Percentiles rank a stretch among this genome's conserved stretches.
phyloP scores from a whole-genome alignment of 2,888 invertebrate species.

The Amphipyra tragopoginis region DNA sequence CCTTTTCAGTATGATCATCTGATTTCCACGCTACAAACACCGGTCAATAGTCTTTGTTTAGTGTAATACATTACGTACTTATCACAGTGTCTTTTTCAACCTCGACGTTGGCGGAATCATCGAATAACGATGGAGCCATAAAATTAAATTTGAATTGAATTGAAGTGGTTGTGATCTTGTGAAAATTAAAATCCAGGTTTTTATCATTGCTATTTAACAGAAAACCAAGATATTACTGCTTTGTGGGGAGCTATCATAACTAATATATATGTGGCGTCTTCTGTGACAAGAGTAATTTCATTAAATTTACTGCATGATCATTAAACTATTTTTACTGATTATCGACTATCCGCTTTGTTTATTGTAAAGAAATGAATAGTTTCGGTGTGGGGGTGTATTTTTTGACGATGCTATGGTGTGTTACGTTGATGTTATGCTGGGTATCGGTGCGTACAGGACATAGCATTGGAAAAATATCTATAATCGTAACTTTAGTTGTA shows the following conservation, averaged over 20 bases:
- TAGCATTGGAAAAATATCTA: conserved; percentile 90
- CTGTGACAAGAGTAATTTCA: conserved; percentile 67
- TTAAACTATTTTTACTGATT: conserved; percentile 56
- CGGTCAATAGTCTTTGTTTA: no score
- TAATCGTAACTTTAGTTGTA: conserved; percentile 87
- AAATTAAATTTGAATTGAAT: no score
- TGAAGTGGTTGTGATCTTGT: conserved; percentile 52
- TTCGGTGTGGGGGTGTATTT: conserved; percentile 92
- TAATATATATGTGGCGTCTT: conserved; percentile 64
- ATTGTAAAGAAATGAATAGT: conserved; percentile 75
- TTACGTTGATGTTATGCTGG: conserved; percentile 91
- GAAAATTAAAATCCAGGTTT: conserved; percentile 58
- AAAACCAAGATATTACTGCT: conserved; percentile 64
- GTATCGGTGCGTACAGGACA: conserved; percentile 91
- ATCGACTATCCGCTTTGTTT: conserved; percentile 56
- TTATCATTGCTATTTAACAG: conserved; percentile 56
- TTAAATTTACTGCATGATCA: conserved; percentile 65
- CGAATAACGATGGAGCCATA: no score
- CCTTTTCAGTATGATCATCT: no score
- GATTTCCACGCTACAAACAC: no score
- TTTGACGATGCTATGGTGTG: conserved; percentile 91
- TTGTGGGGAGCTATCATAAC: conserved; percentile 57
- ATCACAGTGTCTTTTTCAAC: no score
- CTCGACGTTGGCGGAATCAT: no score
- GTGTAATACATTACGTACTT: no score